These are phyloP conservation scores for Agrochola circellaris DNA, from an alignment of 2,888 invertebrate species.

Conservation along the genomic window DNA sequence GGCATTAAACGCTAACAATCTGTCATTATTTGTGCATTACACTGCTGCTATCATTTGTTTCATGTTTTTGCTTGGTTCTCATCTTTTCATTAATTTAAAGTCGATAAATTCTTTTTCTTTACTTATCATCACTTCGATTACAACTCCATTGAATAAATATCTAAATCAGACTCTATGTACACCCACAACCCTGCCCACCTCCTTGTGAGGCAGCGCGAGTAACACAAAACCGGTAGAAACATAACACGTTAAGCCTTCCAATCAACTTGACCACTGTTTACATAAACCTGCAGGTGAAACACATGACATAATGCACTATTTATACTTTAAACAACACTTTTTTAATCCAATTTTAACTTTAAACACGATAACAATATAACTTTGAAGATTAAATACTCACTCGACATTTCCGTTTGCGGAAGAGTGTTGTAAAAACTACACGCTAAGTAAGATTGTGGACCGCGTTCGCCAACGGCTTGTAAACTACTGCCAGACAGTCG, in stretches of 20 bases:
- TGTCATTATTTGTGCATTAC: slow-evolving; percentile 30
- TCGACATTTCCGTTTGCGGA: slow-evolving; percentile 40
- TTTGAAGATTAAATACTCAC: slow-evolving; percentile 51
- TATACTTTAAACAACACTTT: slow-evolving; percentile 11
- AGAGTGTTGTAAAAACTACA: slow-evolving; percentile 29
- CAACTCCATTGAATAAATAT: slow-evolving; percentile 1
- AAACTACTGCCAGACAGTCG: slow-evolving; percentile 41
- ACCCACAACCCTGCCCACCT: slow-evolving; percentile 17
- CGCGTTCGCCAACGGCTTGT: slow-evolving; percentile 33
- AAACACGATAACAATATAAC: neutral
- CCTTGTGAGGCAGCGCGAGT: slow-evolving; percentile 22
- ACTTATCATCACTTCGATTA: slow-evolving; percentile 5
- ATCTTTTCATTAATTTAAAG: slow-evolving; percentile 5
- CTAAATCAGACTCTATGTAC: neutral
- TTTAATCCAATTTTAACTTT: neutral
- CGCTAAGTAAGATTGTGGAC: slow-evolving; percentile 1
- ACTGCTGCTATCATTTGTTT: neutral
- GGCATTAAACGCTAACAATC: slow-evolving; percentile 5
- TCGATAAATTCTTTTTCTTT: too few relatives aligned
- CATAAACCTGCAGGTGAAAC: slow-evolving; percentile 40
- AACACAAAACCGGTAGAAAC: slow-evolving; percentile 50
- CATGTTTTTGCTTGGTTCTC: neutral
- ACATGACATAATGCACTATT: slow-evolving; percentile 41
- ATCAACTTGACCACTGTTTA: slow-evolving; percentile 59
- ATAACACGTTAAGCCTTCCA: slow-evolving; percentile 37